Evolutionary conservation across 1,140 invertebrate genomes (phyloP).

Genomic region (Drosophila nasuta): DNA sequence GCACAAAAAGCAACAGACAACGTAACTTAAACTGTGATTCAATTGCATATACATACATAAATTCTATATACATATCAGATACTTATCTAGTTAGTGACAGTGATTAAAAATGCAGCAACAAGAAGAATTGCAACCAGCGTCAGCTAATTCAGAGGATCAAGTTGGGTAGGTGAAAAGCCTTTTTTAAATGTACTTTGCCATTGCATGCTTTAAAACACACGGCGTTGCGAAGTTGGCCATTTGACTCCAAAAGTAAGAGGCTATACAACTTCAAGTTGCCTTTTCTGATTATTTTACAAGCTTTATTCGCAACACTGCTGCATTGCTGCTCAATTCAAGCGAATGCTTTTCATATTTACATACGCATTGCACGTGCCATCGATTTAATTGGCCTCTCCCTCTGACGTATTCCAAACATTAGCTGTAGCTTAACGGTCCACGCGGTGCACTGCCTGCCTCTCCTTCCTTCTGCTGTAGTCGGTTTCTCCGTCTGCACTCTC

Average conservation of each 20-base stretch:
- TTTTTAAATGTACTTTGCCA: neutral
- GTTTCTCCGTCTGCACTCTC: neutral
- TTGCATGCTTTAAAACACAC: no score
- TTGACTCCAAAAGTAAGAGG: no score
- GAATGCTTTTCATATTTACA: slow-evolving; percentile 28
- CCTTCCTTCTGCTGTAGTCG: neutral
- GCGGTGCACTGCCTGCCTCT: slow-evolving; percentile 7
- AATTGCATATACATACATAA: slow-evolving; percentile 23
- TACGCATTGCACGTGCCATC: slow-evolving; percentile 21
- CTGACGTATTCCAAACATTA: slow-evolving; percentile 14
- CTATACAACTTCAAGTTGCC: no score
- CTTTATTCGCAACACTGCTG: neutral
- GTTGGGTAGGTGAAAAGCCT: slow-evolving; percentile 35
- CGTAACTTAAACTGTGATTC: slow-evolving; percentile 67
- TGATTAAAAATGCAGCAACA: slow-evolving; percentile 27
- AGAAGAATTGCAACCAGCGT: slow-evolving; percentile 22
- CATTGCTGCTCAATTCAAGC: slow-evolving; percentile 15
- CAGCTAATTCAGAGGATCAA: slow-evolving; percentile 31
- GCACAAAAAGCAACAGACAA: slow-evolving; percentile 47
- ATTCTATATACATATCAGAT: slow-evolving; percentile 26
- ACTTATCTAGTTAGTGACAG: slow-evolving; percentile 31
- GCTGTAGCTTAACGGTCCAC: neutral
- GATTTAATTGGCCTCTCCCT: slow-evolving; percentile 16
- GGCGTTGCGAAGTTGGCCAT: no score
- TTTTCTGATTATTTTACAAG: no score